Conservation (phyloP, 2,888 invertebrate genomes). For the Allophyes oxyacanthae region DNA sequence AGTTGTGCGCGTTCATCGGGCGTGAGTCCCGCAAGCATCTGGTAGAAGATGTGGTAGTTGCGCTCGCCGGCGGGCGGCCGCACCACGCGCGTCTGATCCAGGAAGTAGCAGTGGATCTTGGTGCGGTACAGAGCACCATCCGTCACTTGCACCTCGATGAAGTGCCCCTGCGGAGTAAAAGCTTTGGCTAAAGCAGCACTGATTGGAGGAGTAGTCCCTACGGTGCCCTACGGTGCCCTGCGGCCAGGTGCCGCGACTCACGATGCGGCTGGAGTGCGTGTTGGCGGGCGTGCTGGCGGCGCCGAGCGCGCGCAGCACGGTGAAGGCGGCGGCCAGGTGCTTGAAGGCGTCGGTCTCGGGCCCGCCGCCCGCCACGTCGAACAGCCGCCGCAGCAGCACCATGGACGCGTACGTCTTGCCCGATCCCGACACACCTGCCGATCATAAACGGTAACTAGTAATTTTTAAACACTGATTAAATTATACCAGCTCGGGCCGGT, state of each 20-base stretch:
- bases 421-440: slow-evolving; percentile 95
- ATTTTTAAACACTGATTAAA: too few relatives aligned
- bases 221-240: too few relatives aligned
- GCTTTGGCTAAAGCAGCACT: not conserved
- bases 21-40: slow-evolving; percentile 96
- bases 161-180: slow-evolving; percentile 93
- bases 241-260: slow-evolving; percentile 80
- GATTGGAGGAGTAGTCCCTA: not conserved
- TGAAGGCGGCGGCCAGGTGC: slow-evolving; percentile 98
- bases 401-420: slow-evolving; percentile 98
- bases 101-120: slow-evolving; percentile 98
- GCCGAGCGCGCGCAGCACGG: slow-evolving; percentile 96
- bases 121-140: slow-evolving; percentile 98
- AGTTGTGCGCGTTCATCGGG: slow-evolving; percentile 96
- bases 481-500: too few relatives aligned
- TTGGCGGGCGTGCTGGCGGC: slow-evolving; percentile 97
- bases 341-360: slow-evolving; percentile 99
- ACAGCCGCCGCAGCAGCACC: slow-evolving; percentile 96
- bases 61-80: slow-evolving; percentile 95
- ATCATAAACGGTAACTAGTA: not conserved
- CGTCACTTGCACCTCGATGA: slow-evolving; percentile 98
- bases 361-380: slow-evolving; percentile 98
- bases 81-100: slow-evolving; percentile 97
- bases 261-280: slow-evolving; percentile 97
- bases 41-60: slow-evolving; percentile 99